Evolutionary conservation across 2,888 invertebrate species (phyloP).

Genomic region (Hypolimnas misippus): DNA sequence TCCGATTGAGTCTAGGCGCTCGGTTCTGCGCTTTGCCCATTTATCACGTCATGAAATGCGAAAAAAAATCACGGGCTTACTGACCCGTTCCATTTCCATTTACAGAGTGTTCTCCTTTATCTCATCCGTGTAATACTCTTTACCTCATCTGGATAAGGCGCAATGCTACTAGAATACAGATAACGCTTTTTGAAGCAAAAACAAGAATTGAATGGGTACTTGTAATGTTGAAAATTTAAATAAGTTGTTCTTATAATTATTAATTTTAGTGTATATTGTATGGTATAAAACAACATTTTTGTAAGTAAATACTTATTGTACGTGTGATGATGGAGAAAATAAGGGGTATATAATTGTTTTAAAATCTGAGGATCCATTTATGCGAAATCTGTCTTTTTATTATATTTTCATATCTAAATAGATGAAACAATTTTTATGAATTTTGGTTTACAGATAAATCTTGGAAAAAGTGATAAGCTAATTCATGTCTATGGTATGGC

Average conservation of each 20-base stretch:
- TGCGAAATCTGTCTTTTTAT: too few species aligned
- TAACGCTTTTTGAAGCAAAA: slow-evolving; percentile 29
- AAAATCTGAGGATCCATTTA: too few species aligned
- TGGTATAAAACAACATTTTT: too few species aligned
- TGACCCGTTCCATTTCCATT: slow-evolving; percentile 79
- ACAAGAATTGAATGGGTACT: slow-evolving; percentile 12
- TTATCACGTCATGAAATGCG: slow-evolving; percentile 73
- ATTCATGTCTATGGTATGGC: too few species aligned
- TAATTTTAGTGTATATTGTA: too few species aligned
- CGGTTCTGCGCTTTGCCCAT: slow-evolving; percentile 57
- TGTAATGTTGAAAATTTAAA: slow-evolving; percentile 19
- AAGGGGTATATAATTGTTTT: too few species aligned
- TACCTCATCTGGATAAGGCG: slow-evolving; percentile 45
- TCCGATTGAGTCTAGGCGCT: slow-evolving; percentile 56
- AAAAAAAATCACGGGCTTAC: slow-evolving; percentile 68
- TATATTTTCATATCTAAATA: too few species aligned
- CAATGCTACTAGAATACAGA: slow-evolving; percentile 32
- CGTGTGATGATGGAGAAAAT: too few species aligned
- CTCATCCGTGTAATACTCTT: slow-evolving; percentile 67
- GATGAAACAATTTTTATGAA: too few species aligned
- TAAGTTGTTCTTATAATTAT: slow-evolving; percentile 18
- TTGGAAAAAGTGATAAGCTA: too few species aligned
- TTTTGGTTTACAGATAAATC: too few species aligned
- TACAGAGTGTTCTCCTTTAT: slow-evolving; percentile 70
- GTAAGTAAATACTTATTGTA: too few species aligned